Conservation (phyloP, 1,140 invertebrate species). For the Brachionus asplanchnoidis region DNA sequence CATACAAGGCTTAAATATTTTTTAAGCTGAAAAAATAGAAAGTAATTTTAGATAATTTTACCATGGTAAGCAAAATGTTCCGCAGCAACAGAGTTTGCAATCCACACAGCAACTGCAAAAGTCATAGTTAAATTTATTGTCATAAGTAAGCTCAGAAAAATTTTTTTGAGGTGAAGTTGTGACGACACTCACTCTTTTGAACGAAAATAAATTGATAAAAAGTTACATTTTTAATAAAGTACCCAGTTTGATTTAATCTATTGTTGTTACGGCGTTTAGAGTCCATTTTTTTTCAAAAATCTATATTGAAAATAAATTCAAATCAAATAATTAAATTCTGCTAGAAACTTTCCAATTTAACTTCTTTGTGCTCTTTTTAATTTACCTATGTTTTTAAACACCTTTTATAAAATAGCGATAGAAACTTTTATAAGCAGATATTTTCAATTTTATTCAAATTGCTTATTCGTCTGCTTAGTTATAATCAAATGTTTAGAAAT, state of each 20-base stretch:
- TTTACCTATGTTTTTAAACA: background rate
- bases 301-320: background rate
- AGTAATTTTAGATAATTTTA: background rate
- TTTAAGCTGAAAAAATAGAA: background rate
- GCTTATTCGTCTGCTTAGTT: background rate
- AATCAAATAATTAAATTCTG: background rate
- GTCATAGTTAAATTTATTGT: conserved; percentile 1
- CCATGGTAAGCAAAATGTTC: conserved; percentile 34
- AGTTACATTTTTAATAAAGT: background rate
- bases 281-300: background rate
- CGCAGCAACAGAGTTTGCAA: conserved; percentile 22
- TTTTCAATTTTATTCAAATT: background rate
- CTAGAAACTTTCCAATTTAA: background rate
- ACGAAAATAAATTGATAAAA: background rate
- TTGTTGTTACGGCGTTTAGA: background rate
- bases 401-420: background rate
- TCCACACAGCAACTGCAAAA: conserved; percentile 19
- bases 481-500: background rate
- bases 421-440: background rate
- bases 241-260: background rate
- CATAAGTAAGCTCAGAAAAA: conserved; percentile 29
- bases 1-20: background rate
- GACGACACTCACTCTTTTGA: background rate
- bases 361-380: background rate
- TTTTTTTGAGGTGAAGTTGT: background rate